Evolutionary conservation across 2,113 vertebrate species (phyloP).

Genomic region (Vimba vimba): DNA sequence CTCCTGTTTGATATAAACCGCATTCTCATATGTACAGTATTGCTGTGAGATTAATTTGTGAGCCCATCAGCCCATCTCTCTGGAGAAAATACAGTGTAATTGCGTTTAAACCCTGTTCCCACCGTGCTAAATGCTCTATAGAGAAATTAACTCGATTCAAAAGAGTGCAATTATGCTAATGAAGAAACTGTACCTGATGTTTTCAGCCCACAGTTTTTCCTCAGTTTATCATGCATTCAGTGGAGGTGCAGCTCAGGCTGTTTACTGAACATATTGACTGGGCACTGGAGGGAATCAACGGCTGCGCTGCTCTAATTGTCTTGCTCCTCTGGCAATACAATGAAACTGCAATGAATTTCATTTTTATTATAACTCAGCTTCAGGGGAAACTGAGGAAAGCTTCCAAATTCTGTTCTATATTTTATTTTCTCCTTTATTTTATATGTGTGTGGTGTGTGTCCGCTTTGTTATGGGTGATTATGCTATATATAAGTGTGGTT

Average conservation of each 20-base stretch:
- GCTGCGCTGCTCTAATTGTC: slow-evolving; percentile 21
- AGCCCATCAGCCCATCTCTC: background rate
- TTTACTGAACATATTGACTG: slow-evolving; percentile 31
- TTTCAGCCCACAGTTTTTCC: background rate
- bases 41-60: background rate
- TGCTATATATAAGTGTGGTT: too few species aligned
- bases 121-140: background rate
- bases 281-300: background rate
- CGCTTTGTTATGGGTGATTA: too few species aligned
- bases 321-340: background rate
- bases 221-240: background rate
- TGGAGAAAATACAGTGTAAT: background rate
- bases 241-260: background rate
- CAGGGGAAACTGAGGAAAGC: background rate
- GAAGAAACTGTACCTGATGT: background rate
- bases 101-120: background rate
- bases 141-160: background rate
- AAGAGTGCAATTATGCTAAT: slow-evolving; percentile 30
- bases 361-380: slow-evolving; percentile 7
- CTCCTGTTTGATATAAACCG: background rate
- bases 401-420: background rate
- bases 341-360: background rate
- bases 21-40: background rate
- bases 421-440: background rate
- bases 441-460: too few species aligned